Evolutionary conservation across 1,140 invertebrate species (phyloP).

Genomic region (Drosophila pseudoobscura): DNA sequence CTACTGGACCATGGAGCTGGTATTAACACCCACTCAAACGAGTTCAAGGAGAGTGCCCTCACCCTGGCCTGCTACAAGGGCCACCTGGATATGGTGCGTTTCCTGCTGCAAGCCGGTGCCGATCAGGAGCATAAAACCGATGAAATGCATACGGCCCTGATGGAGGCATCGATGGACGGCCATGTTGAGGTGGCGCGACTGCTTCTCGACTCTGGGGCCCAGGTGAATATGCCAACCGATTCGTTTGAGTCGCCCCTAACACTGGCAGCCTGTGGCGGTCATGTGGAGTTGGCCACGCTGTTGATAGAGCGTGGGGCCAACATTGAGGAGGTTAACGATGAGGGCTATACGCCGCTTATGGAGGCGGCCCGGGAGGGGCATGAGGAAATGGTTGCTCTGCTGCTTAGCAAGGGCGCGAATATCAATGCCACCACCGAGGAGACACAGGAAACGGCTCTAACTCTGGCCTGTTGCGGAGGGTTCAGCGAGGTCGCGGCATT

Average conservation of each 20-base stretch:
- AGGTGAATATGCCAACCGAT: constrained; percentile 99
- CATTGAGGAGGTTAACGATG: constrained; percentile 99
- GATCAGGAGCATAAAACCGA: constrained; percentile 99
- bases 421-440: constrained; percentile 99
- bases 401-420: constrained; percentile 96
- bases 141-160: constrained; percentile 99
- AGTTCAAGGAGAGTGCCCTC: constrained; percentile 98
- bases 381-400: constrained; percentile 98
- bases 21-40: constrained; percentile 99
- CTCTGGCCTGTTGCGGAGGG: constrained; percentile 98
- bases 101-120: constrained; percentile 96
- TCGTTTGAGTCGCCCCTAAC: constrained; percentile 99
- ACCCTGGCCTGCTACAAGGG: constrained; percentile 99
- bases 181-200: constrained; percentile 97
- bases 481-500: constrained; percentile 99
- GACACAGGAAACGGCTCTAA: constrained; percentile 98
- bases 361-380: constrained; percentile 99
- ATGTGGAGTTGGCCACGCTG: constrained; percentile 97
- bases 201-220: constrained; percentile 97
- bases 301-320: constrained; percentile 98
- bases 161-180: constrained; percentile 99
- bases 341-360: constrained; percentile 99
- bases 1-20: constrained; percentile 96
- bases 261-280: constrained; percentile 98
- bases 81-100: constrained; percentile 98